Percentiles rank a stretch among this genome's conserved stretches.
These are phyloP conservation scores for Lutjanus argentimaculatus DNA, from an alignment of 2,797 vertebrate genomes.

Conservation along the genomic window DNA sequence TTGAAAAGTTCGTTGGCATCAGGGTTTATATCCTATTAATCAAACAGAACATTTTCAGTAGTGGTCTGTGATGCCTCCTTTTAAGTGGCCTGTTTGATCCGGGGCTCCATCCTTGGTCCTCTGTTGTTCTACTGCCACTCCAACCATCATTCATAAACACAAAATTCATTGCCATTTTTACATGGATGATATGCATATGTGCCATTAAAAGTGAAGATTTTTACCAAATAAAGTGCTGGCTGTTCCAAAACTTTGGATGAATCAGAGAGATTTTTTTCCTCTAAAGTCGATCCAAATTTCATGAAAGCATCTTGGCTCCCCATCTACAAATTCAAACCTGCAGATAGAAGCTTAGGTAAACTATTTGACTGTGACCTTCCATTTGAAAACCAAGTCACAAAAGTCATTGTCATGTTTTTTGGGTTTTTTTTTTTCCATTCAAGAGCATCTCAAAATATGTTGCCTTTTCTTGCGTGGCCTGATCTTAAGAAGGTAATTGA, in stretches of 20 bases:
- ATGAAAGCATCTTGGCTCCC: neutral
- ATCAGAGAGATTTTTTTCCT: neutral
- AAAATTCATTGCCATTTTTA: neutral
- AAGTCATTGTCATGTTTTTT: neutral
- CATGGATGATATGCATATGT: neutral
- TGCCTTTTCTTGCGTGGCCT: neutral
- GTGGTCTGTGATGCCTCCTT: neutral
- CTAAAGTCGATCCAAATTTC: neutral
- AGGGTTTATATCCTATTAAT: no score
- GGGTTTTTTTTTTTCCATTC: neutral
- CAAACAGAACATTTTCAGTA: no score
- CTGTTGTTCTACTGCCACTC: neutral
- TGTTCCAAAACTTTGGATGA: neutral
- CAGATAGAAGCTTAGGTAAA: neutral
- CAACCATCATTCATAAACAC: neutral
- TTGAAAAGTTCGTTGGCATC: no score
- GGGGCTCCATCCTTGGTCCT: neutral
- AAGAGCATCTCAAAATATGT: neutral
- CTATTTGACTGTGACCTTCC: slow-evolving; percentile 14
- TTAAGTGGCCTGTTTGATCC: neutral
- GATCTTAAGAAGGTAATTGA: neutral
- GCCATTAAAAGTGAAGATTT: no score
- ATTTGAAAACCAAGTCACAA: slow-evolving; percentile 10
- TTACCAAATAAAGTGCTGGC: neutral
- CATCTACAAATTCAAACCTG: slow-evolving; percentile 14